These are phyloP conservation scores for Ciconia maguari DNA, from an alignment of 2,113 vertebrate genomes.

Conservation along the genomic window DNA sequence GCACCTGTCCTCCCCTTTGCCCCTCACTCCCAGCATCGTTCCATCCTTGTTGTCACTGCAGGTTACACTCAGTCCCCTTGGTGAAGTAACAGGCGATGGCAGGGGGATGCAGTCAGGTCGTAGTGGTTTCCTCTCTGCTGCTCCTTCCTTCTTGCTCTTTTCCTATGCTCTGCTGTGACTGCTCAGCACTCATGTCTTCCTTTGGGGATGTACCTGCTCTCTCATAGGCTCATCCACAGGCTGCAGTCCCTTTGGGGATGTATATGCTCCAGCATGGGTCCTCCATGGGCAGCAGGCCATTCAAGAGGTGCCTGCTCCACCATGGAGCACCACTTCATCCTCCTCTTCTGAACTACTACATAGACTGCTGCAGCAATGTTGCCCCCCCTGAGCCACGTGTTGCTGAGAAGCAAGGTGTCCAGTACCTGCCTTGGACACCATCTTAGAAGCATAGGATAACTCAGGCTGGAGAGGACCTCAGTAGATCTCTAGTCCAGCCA, in stretches of 20 bases:
- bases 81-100: not conserved
- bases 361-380: fast-evolving
- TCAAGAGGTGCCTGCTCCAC: not conserved
- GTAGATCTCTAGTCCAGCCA: not conserved
- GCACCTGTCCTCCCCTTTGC: not conserved
- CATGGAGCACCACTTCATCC: not conserved
- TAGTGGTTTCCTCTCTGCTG: not conserved
- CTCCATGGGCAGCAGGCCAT: not conserved
- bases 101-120: not conserved
- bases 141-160: not conserved
- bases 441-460: not conserved
- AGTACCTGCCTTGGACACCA: not conserved
- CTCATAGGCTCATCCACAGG: not conserved
- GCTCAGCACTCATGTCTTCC: not conserved
- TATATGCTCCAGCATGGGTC: fast-evolving
- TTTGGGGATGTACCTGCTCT: not conserved
- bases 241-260: not conserved
- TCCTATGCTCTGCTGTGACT: not conserved
- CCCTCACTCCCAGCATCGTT: not conserved
- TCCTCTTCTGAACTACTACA: not conserved
- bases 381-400: fast-evolving
- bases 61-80: not conserved
- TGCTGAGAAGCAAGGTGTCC: not conserved
- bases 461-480: not conserved
- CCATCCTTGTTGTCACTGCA: not conserved